A percentile compares a stretch with the other conserved stretches of the same genome.
Conservation (phyloP, 2,888 invertebrate genomes). For the Epirrhoe alternata region DNA sequence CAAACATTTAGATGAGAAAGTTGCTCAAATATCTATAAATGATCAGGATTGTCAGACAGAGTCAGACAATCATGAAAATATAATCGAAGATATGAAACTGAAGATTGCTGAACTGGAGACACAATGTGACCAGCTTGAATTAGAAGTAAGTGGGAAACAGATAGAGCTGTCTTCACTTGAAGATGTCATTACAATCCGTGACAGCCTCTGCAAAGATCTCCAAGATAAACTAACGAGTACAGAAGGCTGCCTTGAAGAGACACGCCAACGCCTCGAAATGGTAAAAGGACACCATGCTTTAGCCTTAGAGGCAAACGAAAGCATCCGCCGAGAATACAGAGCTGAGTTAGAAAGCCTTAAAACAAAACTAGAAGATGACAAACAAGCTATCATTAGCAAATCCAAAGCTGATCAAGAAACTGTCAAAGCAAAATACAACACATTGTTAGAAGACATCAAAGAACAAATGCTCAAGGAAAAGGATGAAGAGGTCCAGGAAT, state of each 20-base stretch:
- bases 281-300: conserved; percentile 81
- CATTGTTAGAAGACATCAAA: conserved; percentile 66
- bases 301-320: conserved; percentile 81
- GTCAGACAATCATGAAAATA: conserved; percentile 26
- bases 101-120: conserved; percentile 65
- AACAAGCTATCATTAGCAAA: conserved; percentile 67
- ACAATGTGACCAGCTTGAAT: conserved; percentile 70
- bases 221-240: conserved; percentile 72
- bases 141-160: conserved; percentile 74
- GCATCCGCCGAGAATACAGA: conserved; percentile 79
- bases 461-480: conserved; percentile 69
- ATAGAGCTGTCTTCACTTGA: conserved; percentile 73
- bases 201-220: conserved; percentile 76
- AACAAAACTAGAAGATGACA: conserved; percentile 77
- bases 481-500: conserved; percentile 64
- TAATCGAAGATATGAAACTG: conserved; percentile 56
- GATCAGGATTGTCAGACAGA: conserved; percentile 31
- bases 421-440: conserved; percentile 67
- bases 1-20: conserved; percentile 50
- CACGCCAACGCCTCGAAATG: conserved; percentile 77
- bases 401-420: conserved; percentile 71
- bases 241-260: conserved; percentile 70
- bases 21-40: conserved; percentile 39
- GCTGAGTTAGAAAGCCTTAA: conserved; percentile 75
- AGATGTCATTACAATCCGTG: conserved; percentile 75